Evolutionary conservation across 2,888 invertebrate species (phyloP).

Genomic region (Cephonodes hylas): DNA sequence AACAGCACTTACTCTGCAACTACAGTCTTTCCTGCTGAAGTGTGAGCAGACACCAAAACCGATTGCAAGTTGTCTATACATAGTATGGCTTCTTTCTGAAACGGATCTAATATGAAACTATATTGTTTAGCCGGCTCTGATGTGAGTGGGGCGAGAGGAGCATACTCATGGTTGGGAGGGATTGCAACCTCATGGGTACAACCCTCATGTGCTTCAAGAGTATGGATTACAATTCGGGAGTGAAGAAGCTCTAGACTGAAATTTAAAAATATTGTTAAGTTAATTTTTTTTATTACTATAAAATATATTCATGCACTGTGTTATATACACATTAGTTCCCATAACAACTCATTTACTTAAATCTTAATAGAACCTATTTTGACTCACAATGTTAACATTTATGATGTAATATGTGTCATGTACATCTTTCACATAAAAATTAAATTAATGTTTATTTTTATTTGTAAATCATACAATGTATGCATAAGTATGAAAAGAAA

Average conservation of each 20-base stretch:
- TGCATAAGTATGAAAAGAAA: no score
- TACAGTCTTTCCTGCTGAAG: constrained; percentile 99
- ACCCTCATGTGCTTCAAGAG: constrained; percentile 93
- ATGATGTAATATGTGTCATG: no score
- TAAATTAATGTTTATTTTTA: no score
- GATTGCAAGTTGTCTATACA: constrained; percentile 99
- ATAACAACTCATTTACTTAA: no score
- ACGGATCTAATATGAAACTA: constrained; percentile 97
- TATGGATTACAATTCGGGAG: constrained; percentile 92
- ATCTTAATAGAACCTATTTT: no score
- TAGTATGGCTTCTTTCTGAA: constrained; percentile 97
- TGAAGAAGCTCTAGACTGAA: constrained; percentile 87
- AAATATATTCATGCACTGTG: no score
- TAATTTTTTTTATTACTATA: neutral
- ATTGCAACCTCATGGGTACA: constrained; percentile 98
- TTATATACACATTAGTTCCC: no score
- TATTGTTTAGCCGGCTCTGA: constrained; percentile 94
- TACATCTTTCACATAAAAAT: no score
- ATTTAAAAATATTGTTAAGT: constrained; percentile 17
- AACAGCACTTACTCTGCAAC: constrained; percentile 93
- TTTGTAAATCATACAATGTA: no score
- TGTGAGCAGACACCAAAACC: constrained; percentile 99
- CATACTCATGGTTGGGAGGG: constrained; percentile 92
- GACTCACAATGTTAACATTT: no score
- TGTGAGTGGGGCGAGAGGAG: constrained; percentile 77